Conservation (phyloP, 2,113 vertebrate species). For the Notiomystis cincta region DNA sequence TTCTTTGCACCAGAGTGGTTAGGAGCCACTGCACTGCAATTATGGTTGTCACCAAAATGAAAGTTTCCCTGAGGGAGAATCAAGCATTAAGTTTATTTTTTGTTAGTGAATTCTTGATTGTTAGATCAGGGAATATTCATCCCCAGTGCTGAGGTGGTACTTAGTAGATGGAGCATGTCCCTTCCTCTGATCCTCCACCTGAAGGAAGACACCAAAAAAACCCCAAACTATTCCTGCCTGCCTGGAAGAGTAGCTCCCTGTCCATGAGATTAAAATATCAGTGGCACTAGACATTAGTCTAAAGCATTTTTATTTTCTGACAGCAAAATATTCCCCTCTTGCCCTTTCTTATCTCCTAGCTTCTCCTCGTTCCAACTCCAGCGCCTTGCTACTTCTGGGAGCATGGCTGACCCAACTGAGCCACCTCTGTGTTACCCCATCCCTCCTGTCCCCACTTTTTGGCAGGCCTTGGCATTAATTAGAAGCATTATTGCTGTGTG, state of each 20-base stretch:
- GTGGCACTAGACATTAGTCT: slow-evolving; percentile 8
- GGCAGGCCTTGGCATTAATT: slow-evolving; percentile 40
- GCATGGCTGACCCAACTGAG: background rate
- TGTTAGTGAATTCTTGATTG: background rate
- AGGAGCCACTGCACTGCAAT: background rate
- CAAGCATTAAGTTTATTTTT: background rate
- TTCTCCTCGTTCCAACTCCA: background rate
- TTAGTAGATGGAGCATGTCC: fast-evolving
- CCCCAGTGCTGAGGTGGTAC: fast-evolving
- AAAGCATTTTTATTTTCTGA: slow-evolving; percentile 65
- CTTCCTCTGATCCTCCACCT: background rate
- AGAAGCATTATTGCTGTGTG: slow-evolving; percentile 5
- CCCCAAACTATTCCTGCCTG: background rate
- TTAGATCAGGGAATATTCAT: background rate
- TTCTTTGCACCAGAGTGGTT: background rate
- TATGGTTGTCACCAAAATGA: background rate
- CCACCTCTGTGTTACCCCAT: background rate
- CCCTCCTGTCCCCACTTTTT: background rate
- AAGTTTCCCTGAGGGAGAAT: background rate
- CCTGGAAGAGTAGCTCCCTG: background rate
- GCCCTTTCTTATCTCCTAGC: slow-evolving; percentile 61
- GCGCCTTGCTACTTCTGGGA: background rate
- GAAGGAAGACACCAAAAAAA: background rate
- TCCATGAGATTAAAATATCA: slow-evolving; percentile 53
- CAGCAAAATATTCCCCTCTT: slow-evolving; percentile 58